phyloP scores from a whole-genome alignment of 2,113 vertebrate species.

The Grammomys dolichurus region DNA sequence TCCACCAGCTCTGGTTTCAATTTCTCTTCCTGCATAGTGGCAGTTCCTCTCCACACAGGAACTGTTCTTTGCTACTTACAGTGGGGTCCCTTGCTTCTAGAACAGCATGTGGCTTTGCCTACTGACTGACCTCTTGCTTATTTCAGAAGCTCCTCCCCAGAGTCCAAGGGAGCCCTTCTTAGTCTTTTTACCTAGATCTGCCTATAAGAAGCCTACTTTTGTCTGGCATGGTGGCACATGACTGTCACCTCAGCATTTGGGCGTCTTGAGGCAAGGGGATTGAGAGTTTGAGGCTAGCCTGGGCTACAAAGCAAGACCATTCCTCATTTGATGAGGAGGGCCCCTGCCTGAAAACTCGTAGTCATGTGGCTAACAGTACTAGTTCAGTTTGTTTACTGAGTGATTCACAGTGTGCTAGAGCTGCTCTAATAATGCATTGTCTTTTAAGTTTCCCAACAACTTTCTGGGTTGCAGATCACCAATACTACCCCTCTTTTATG shows the following conservation, averaged over 20 bases:
- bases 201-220: background rate
- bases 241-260: background rate
- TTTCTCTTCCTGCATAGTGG: background rate
- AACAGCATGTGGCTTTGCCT: background rate
- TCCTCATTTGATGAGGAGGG: background rate
- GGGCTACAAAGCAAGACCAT: background rate
- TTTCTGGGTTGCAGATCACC: background rate
- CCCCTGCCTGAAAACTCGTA: background rate
- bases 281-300: background rate
- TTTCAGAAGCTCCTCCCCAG: background rate
- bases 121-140: background rate
- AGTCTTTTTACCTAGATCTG: background rate
- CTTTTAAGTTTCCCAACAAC: background rate
- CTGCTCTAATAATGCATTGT: background rate
- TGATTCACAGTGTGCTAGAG: background rate
- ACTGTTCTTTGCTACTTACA: background rate
- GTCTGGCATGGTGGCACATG: background rate
- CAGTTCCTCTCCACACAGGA: background rate
- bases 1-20: background rate
- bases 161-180: background rate
- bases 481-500: background rate
- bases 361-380: slow-evolving; percentile 24
- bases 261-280: background rate
- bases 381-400: background rate
- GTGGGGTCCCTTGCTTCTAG: background rate